Percentiles rank a stretch among this genome's conserved stretches.
Conservation (phyloP, 1,140 invertebrate species). For the Nasonia longicornis region DNA sequence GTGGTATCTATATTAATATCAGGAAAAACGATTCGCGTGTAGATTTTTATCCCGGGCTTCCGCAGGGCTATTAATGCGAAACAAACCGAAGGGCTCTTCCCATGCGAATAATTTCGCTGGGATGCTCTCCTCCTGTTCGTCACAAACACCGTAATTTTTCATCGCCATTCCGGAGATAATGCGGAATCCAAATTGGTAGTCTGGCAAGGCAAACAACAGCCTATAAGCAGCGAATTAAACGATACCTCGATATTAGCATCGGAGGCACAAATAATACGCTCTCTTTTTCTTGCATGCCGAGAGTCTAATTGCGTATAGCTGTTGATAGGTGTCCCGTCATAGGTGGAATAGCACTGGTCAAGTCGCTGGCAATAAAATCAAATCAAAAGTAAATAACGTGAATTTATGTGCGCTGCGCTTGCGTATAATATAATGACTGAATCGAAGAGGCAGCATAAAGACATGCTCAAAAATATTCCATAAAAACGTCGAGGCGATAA, state of each 20-base stretch:
- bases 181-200: slow-evolving; percentile 36
- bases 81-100: slow-evolving; percentile 27
- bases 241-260: slow-evolving; percentile 27
- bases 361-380: not conserved
- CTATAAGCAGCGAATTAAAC: slow-evolving; percentile 36
- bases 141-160: slow-evolving; percentile 40
- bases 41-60: slow-evolving; percentile 41
- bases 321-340: too few species aligned
- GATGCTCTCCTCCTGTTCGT: slow-evolving; percentile 19
- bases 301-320: not conserved
- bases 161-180: slow-evolving; percentile 33
- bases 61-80: slow-evolving; percentile 16
- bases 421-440: not conserved
- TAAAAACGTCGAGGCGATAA: slow-evolving; percentile 9
- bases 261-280: slow-evolving; percentile 31
- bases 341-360: too few species aligned
- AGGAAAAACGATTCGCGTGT: slow-evolving; percentile 31
- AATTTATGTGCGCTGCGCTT: not conserved
- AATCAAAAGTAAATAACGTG: slow-evolving; percentile 2
- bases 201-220: slow-evolving; percentile 38
- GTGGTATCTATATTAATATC: slow-evolving; percentile 45
- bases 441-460: not conserved
- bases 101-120: slow-evolving; percentile 25
- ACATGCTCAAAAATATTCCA: slow-evolving; percentile 8
- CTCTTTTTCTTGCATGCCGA: not conserved